phyloP scores from a whole-genome alignment of 2,113 vertebrate species.

The Cavia aperea region DNA sequence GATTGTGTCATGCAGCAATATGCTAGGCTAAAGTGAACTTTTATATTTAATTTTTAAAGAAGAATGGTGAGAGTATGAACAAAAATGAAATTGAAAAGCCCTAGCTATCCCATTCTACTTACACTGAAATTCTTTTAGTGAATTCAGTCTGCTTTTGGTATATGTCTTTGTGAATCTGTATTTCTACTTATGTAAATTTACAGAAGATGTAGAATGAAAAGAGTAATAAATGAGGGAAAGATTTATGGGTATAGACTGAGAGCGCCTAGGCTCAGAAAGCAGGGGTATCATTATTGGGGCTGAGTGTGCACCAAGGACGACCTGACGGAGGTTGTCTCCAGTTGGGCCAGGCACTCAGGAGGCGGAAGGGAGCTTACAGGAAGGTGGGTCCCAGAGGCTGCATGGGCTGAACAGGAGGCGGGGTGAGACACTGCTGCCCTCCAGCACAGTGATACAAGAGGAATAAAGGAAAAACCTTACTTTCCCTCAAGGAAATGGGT shows the following conservation, averaged over 20 bases:
- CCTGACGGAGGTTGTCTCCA: not conserved
- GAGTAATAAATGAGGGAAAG: not conserved
- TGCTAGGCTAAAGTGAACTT: not conserved
- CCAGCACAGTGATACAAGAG: not conserved
- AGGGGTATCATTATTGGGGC: not conserved
- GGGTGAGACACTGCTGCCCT: not conserved
- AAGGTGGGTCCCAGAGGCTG: not conserved
- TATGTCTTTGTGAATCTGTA: not conserved
- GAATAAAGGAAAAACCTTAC: not conserved
- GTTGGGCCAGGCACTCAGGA: not conserved
- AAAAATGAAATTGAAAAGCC: not conserved
- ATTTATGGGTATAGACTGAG: not conserved
- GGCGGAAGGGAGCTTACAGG: not conserved
- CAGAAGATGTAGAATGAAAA: not conserved
- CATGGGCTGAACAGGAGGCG: not conserved
- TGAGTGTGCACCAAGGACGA: not conserved
- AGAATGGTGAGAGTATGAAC: not conserved
- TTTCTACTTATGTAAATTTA: not conserved
- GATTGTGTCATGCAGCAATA: not conserved
- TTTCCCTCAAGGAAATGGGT: not conserved
- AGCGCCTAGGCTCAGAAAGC: not conserved
- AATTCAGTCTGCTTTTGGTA: not conserved
- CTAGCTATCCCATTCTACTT: not conserved
- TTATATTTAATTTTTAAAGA: not conserved
- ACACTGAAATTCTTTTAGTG: not conserved